Evolutionary conservation across 2,888 invertebrate genomes (phyloP).

Genomic region (Thysanoteuthis rhombus): DNA sequence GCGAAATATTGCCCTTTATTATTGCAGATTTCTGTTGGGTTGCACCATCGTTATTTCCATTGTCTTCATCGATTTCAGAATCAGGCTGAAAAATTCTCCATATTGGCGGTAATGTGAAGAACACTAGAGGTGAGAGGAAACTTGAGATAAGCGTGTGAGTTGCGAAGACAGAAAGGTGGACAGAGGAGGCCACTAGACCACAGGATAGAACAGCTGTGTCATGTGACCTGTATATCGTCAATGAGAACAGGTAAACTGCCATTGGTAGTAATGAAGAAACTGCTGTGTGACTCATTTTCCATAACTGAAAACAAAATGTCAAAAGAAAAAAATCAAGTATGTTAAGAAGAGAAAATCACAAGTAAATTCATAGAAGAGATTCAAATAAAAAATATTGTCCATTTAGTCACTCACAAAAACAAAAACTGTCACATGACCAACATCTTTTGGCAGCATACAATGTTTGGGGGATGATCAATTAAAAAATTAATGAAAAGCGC

Average conservation of each 20-base stretch:
- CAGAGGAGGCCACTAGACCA: constrained; percentile 48
- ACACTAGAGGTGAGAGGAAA: constrained; percentile 50
- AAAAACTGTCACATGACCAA: too few species aligned
- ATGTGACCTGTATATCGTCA: constrained; percentile 40
- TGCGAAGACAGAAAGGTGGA: constrained; percentile 50
- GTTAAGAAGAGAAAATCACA: neutral
- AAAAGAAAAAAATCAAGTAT: constrained; percentile 29
- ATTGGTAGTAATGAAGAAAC: constrained; percentile 50
- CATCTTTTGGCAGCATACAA: too few species aligned
- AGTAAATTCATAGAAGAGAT: too few species aligned
- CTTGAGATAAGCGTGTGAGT: constrained; percentile 60
- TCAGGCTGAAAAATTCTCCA: constrained; percentile 32
- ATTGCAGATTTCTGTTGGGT: neutral
- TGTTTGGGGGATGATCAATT: too few species aligned
- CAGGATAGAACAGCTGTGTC: constrained; percentile 48
- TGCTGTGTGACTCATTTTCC: constrained; percentile 45
- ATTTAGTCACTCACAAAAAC: too few species aligned
- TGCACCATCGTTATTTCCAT: neutral
- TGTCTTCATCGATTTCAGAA: neutral
- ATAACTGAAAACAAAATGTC: constrained; percentile 47
- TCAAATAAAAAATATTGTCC: too few species aligned
- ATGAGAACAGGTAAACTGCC: constrained; percentile 46
- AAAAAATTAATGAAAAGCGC: too few species aligned
- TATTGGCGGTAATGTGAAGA: constrained; percentile 38
- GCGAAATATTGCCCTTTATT: neutral